Evolutionary conservation across 2,113 vertebrate species (phyloP).

Genomic region (Thymallus thymallus): DNA sequence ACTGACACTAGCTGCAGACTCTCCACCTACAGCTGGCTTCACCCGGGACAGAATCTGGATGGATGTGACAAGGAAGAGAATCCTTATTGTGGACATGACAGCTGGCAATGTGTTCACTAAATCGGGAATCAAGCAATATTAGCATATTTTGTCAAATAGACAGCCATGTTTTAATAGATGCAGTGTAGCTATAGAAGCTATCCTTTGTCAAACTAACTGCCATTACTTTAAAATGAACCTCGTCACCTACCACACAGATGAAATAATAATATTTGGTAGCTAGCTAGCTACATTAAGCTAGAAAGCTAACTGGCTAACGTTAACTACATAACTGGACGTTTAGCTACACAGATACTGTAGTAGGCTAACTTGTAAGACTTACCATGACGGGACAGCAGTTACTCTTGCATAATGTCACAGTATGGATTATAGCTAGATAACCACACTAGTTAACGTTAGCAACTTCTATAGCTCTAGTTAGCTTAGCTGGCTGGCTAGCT

Average conservation of each 20-base stretch:
- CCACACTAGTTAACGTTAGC: not conserved
- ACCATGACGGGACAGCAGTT: not conserved
- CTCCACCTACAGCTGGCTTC: slow-evolving; percentile 86
- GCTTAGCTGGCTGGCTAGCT: not conserved
- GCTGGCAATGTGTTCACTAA: not conserved
- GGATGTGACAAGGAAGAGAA: not conserved
- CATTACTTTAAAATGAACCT: too few relatives aligned
- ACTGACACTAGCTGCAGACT: slow-evolving; percentile 55
- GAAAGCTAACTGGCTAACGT: not conserved
- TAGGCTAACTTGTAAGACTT: not conserved
- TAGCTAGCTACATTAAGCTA: not conserved
- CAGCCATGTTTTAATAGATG: not conserved
- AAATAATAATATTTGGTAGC: too few relatives aligned
- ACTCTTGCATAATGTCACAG: not conserved
- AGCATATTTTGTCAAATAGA: not conserved
- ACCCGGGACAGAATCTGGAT: slow-evolving; percentile 89
- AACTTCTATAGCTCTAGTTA: too few relatives aligned
- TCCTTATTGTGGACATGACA: not conserved
- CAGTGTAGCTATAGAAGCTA: too few relatives aligned
- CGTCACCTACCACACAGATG: too few relatives aligned
- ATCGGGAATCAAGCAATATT: not conserved
- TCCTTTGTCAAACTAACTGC: not conserved
- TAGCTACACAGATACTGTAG: not conserved
- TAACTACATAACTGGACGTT: not conserved
- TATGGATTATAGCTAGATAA: not conserved